Base-by-base conservation (phyloP, 2,888 invertebrate genomes). In the Myopa tessellatipennis region DNA sequence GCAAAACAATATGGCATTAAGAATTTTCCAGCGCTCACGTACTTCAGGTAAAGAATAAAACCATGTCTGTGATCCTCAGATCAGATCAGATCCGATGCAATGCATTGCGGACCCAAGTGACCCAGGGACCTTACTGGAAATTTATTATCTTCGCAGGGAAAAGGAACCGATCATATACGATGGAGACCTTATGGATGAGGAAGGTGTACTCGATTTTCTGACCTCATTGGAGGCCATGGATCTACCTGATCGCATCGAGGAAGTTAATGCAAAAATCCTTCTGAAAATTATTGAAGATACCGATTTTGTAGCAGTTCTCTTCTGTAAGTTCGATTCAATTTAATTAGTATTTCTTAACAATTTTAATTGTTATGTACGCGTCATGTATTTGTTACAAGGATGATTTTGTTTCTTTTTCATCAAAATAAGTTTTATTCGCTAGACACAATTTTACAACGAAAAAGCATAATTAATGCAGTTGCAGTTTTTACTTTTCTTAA, bases 1-100 rank as follows among this genome's bases (percentile, higher is more conserved):
- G 98, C 98, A 83, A 97, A 97, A 90, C 96, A 97, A 88, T 96
- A 97, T 93, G 98, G 98, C 90, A 96, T 98, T 90, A 95, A 94
- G 90, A 96, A 93, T 90, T 98, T 98, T 90, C 98, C 98, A 86
- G 96, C 98, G 85, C 95, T 98, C 90, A 97, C 97, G 86, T 98
- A 98, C 90, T 98, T 97, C 92, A 89, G 90, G 90, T 90, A 87
- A 84, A 78, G 76, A 69, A 14, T 67, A 38, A 58, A 8, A 45
- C 45, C 7, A 45, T 45, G 26, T 26, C 26, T 26, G 26, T 26
- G 45, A 10, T n/a, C 4, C 36, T 55, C 4, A 40, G 2, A 10
- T 34, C 34, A 70, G 16, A 45, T 26, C 26, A 26, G 26, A 45
- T 45, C 45, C 6, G 10, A 63, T 18, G 40, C 16, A n/a, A 65